Conservation (phyloP, 2,113 vertebrate species). For the Polypterus senegalus region DNA sequence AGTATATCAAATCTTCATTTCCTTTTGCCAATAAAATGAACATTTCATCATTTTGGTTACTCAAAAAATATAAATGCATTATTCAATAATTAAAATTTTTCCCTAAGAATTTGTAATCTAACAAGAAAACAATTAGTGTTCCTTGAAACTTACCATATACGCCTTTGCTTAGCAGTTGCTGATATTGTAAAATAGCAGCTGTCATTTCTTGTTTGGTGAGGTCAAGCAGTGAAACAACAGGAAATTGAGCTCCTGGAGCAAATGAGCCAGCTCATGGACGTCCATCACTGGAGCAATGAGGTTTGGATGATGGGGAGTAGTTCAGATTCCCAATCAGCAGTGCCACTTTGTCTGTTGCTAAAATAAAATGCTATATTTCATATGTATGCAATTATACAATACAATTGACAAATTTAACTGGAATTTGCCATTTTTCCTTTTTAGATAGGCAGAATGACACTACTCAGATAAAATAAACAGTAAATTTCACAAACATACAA, state of each 20-base stretch:
- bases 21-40: too few relatives aligned
- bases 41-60: too few relatives aligned
- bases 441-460: too few relatives aligned
- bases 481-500: slow-evolving; percentile 3
- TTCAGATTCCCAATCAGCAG: slow-evolving; percentile 70
- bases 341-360: slow-evolving; percentile 72
- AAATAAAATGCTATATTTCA: background rate
- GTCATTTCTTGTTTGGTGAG: slow-evolving; percentile 65
- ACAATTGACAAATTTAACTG: too few relatives aligned
- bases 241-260: slow-evolving; percentile 61
- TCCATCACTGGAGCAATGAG: slow-evolving; percentile 65
- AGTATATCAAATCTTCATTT: too few relatives aligned
- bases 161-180: slow-evolving; percentile 62
- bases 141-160: slow-evolving; percentile 56
- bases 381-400: background rate
- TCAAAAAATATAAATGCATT: too few relatives aligned
- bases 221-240: slow-evolving; percentile 71
- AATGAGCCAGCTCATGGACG: slow-evolving; percentile 61
- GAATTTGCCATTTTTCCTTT: too few relatives aligned
- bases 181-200: slow-evolving; percentile 50
- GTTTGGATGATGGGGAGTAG: slow-evolving; percentile 57
- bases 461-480: background rate
- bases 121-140: background rate
- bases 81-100: too few relatives aligned
- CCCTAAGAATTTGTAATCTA: too few relatives aligned